Base-by-base conservation (phyloP, 2,797 vertebrate species). In the Pampus argenteus region DNA sequence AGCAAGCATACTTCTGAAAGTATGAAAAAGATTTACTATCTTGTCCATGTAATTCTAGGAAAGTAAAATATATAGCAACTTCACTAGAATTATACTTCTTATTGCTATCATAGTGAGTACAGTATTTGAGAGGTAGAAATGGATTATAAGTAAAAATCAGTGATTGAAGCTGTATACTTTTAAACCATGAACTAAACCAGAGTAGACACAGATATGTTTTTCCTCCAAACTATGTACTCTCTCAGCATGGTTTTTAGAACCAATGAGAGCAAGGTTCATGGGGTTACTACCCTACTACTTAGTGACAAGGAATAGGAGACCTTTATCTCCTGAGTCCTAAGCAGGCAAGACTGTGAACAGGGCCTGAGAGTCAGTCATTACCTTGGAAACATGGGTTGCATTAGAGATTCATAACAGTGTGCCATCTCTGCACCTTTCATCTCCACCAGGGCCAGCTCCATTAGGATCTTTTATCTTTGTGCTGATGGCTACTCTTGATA, bases 401-500 rank as follows among this genome's bases (percentile, higher is more conserved):
- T 94, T 93, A 91, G 86, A 89, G 88, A 89, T 92, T 91, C 91
- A 89, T 91, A 91, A 89, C 85, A 88, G 89, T 88, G 88, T 88
- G 90, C 91, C 92, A 88, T 91, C 88, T 87, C 86, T 87, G 87
- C 90, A 91, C 89, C 92, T 92, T 93, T 93, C 90, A 93, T 94
- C 92, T 94, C 90, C 87, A 91, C 82, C 83, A 91, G 89, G 90
- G 91, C 89, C 89, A 86, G 90, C 90, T 93, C 93, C 91, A 93
- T 92, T 92, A 93, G 89, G 90, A 92, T 90, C 89, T 93, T 93
- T 93, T 94, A 92, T 93, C 92, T 93, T 91, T 90, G 90, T 91
- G 91, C 92, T 93, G 91, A 93, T 93, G 92, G 92, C 92, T 91
- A 91, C 87, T 88, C 80, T 89, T 91, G 91, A 93, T 94, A 94